These are phyloP conservation scores for Drosophila athabasca DNA, from an alignment of 1,140 invertebrate species.

Conservation along the genomic window DNA sequence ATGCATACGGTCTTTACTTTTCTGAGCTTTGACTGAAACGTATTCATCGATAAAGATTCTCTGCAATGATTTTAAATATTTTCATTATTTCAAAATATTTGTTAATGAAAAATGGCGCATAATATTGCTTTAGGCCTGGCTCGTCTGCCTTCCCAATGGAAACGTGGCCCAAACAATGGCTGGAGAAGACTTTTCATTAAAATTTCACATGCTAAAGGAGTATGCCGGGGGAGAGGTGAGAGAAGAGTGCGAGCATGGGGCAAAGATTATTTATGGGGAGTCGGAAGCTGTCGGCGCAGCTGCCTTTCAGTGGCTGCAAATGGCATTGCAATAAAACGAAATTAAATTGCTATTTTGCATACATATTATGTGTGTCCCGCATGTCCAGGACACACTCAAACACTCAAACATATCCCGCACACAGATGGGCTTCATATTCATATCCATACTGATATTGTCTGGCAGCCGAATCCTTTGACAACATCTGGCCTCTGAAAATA, in stretches of 20 bases:
- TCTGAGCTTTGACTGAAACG: no score
- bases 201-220: slow-evolving; percentile 34
- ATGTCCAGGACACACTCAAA: slow-evolving; percentile 48
- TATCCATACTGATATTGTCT: slow-evolving; percentile 63
- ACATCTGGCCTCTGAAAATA: slow-evolving; percentile 71
- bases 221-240: not conserved
- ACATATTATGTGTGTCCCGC: slow-evolving; percentile 59
- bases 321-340: slow-evolving; percentile 80
- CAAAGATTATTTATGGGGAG: slow-evolving; percentile 69
- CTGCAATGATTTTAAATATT: slow-evolving; percentile 1
- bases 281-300: slow-evolving; percentile 56
- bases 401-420: slow-evolving; percentile 29
- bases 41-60: not conserved
- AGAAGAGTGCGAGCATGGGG: not conserved
- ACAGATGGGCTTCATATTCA: slow-evolving; percentile 53
- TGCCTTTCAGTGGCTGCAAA: slow-evolving; percentile 73
- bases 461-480: slow-evolving; percentile 72
- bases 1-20: no score
- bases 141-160: slow-evolving; percentile 36
- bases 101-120: slow-evolving; percentile 52
- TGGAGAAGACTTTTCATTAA: slow-evolving; percentile 62
- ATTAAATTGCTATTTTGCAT: slow-evolving; percentile 82
- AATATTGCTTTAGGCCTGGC: slow-evolving; percentile 22
- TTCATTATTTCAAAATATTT: slow-evolving; percentile 18
- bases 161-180: slow-evolving; percentile 36